Evolutionary conservation across 2,797 vertebrate genomes (phyloP).

Genomic region (Acropternis orthonyx): DNA sequence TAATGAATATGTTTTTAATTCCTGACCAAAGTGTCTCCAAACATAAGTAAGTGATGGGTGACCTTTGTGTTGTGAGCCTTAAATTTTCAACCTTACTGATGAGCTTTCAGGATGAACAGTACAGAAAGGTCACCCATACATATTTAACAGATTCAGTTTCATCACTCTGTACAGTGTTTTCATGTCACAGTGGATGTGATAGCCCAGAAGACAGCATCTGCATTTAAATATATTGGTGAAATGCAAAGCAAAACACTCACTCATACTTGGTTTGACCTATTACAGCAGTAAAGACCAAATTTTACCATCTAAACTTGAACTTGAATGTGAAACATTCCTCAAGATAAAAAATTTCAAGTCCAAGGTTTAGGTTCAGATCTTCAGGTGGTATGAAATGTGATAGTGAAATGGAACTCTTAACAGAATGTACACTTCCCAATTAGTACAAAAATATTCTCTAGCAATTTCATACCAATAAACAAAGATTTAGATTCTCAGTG

Average conservation of each 20-base stretch:
- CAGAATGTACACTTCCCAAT: accelerated
- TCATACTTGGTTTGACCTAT: background rate
- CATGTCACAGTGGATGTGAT: background rate
- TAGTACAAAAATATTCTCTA: background rate
- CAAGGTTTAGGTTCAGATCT: background rate
- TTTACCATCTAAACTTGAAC: background rate
- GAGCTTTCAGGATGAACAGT: slow-evolving; percentile 50
- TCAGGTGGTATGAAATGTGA: background rate
- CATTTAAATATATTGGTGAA: background rate
- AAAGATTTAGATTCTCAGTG: background rate
- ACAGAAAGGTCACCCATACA: slow-evolving; percentile 64
- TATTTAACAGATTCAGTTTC: slow-evolving; percentile 62
- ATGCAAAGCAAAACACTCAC: background rate
- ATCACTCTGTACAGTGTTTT: background rate
- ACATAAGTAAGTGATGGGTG: slow-evolving; percentile 5
- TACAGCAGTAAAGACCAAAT: background rate
- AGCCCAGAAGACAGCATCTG: background rate
- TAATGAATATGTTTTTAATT: slow-evolving; percentile 1
- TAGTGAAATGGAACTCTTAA: background rate
- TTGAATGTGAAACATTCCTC: background rate
- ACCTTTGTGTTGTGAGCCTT: slow-evolving; percentile 54
- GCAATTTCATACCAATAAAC: background rate
- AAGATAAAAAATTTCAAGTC: background rate
- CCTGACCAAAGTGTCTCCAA: background rate
- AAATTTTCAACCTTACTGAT: slow-evolving; percentile 30